Evolutionary conservation across 2,113 vertebrate species (phyloP), one percentile per base, ranked within the genome.

Genomic region (Gambusia holbrooki): DNA sequence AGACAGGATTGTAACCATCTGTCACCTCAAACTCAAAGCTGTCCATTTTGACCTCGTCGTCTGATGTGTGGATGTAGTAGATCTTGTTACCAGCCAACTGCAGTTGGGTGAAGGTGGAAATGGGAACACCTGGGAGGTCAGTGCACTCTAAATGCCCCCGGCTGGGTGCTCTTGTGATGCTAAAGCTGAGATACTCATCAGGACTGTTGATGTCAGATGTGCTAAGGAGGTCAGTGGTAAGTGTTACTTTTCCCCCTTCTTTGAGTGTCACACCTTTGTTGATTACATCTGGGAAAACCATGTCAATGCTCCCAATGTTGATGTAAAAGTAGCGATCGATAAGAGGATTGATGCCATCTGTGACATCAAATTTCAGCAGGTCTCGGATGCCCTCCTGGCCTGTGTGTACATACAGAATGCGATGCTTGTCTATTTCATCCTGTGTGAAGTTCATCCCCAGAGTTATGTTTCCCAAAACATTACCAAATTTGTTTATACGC

Each of bases 11-110:
- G 84, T 89, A 97, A 3, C 98, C 98, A n/a, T 99, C 98, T 0
- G 97, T 99, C 75, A 98, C 97, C 74, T 98, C 95, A 82, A 99
- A 99, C 87, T 99, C 98, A 92, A 99, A 99, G 79, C 98, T 98
- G 91, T 99, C 98, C 97, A 97, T 98, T 92, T 98, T 99, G 66
- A 97, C 95, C 84, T 99, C 98, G 14, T 99, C 98, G 62, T 97
- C 96, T 0, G 97, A 96, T 1, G 97, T 98, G 76, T 99, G 98
- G 87, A 98, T 96, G 75, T 99, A 99, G 89, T 97, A 98, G 80
- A 99, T 79, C 86, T 99, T 99, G 94, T 96, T 99, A 32, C 98
- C 98, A 42, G 98, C 98, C n/a, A 99, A 92, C 27, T 98, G 95
- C 35, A 99, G 94, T 58, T 99, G 98, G 42, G 96, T 97, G 85